Evolutionary conservation across 2,113 vertebrate species (phyloP).

Genomic region (Campylorhamphus procurvoides): DNA sequence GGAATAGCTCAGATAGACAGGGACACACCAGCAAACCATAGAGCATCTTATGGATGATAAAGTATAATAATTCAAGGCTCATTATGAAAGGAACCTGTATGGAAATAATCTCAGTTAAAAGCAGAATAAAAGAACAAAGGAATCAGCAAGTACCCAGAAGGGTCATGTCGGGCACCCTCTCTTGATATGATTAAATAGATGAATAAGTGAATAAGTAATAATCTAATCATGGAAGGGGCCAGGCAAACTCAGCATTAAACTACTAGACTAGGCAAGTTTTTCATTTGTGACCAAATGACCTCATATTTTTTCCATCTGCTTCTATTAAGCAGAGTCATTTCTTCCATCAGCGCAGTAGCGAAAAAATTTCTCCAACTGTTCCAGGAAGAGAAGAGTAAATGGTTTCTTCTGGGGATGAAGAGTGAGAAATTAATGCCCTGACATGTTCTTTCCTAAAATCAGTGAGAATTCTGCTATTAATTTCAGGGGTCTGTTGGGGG

Average conservation of each 20-base stretch:
- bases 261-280: constrained; percentile 47
- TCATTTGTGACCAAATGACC: constrained; percentile 66
- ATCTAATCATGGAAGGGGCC: constrained; percentile 51
- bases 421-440: not conserved
- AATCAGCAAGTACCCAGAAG: constrained; percentile 39
- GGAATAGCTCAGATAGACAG: constrained; percentile 7
- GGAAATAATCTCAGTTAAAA: constrained; percentile 45
- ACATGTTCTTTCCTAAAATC: not conserved
- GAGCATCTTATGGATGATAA: constrained; percentile 43
- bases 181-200: constrained; percentile 53
- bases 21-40: not conserved
- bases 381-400: not conserved
- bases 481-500: not conserved
- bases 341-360: not conserved
- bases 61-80: constrained; percentile 41
- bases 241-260: constrained; percentile 40
- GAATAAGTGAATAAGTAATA: constrained; percentile 71
- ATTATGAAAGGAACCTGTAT: constrained; percentile 39
- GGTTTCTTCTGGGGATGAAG: not conserved
- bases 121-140: constrained; percentile 41
- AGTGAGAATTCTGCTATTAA: not conserved
- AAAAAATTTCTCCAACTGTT: constrained; percentile 37
- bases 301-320: constrained; percentile 65
- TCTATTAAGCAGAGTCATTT: constrained; percentile 49
- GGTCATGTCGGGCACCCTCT: constrained; percentile 44